Evolutionary conservation across 2,797 vertebrate species (phyloP).

Genomic region (Macroramphosus scolopax): DNA sequence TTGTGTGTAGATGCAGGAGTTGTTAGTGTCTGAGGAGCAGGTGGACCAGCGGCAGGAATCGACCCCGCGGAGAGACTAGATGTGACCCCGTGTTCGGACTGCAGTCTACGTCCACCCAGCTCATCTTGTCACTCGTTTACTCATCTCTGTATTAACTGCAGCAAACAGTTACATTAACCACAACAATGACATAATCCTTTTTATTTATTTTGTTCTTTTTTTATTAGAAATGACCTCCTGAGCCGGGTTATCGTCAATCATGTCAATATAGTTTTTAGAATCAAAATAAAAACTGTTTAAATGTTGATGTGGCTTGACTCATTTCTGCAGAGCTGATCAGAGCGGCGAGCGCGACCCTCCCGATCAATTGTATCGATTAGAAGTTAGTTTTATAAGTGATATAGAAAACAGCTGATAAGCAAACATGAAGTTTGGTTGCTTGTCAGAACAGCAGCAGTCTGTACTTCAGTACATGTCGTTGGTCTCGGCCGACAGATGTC

Average conservation of each 20-base stretch:
- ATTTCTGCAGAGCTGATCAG: too few relatives aligned
- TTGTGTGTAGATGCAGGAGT: too few relatives aligned
- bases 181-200: conserved; percentile 51
- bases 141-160: conserved; percentile 36
- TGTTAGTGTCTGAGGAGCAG: too few relatives aligned
- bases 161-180: conserved; percentile 37
- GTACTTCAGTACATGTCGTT: too few relatives aligned
- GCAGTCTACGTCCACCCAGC: conserved; percentile 9
- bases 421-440: too few relatives aligned
- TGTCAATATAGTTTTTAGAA: conserved; percentile 73
- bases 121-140: conserved; percentile 37
- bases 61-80: neutral
- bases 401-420: too few relatives aligned
- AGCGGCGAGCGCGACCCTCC: too few relatives aligned
- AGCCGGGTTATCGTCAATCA: conserved; percentile 74
- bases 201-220: conserved; percentile 55
- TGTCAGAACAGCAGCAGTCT: too few relatives aligned
- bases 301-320: conserved; percentile 28
- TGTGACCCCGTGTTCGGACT: neutral
- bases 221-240: conserved; percentile 61
- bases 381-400: too few relatives aligned
- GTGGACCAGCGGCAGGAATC: neutral
- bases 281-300: conserved; percentile 76
- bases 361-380: too few relatives aligned
- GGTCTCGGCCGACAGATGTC: too few relatives aligned